These are phyloP conservation scores for Geophilus truncorum DNA, from an alignment of 2,888 invertebrate genomes.

Conservation along the genomic window DNA sequence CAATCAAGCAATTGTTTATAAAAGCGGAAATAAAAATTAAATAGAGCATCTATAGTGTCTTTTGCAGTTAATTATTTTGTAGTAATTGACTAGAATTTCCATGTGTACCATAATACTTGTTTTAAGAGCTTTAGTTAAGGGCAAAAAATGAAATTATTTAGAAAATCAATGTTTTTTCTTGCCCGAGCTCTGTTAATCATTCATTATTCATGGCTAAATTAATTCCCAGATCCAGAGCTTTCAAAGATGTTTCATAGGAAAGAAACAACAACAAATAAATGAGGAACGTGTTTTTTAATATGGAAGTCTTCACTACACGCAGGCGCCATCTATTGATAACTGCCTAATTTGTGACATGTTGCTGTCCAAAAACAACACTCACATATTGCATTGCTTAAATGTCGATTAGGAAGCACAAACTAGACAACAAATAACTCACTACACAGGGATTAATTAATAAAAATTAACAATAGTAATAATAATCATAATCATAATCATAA, in stretches of 20 bases:
- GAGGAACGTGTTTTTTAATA: slow-evolving; percentile 25
- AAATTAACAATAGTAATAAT: background rate
- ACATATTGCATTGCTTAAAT: slow-evolving; percentile 27
- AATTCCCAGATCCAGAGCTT: too few relatives aligned
- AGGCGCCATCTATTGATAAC: slow-evolving; percentile 24
- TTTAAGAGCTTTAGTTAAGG: too few relatives aligned
- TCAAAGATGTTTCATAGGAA: background rate
- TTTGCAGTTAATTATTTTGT: background rate
- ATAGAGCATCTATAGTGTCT: background rate
- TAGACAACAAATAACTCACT: slow-evolving; percentile 21
- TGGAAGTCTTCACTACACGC: slow-evolving; percentile 27
- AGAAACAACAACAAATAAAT: background rate
- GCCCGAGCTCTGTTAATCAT: too few relatives aligned
- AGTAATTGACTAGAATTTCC: too few relatives aligned
- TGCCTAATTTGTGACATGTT: slow-evolving; percentile 24
- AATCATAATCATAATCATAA: too few relatives aligned
- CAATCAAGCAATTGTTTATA: background rate
- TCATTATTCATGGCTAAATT: too few relatives aligned
- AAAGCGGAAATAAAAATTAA: background rate
- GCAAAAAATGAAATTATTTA: too few relatives aligned
- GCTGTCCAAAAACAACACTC: slow-evolving; percentile 11
- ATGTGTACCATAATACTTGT: too few relatives aligned
- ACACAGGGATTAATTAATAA: slow-evolving; percentile 11
- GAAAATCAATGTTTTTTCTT: too few relatives aligned
- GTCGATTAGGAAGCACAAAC: slow-evolving; percentile 27